Evolutionary conservation across 2,888 invertebrate species (phyloP).

Genomic region (Hydrotaea diabolus): DNA sequence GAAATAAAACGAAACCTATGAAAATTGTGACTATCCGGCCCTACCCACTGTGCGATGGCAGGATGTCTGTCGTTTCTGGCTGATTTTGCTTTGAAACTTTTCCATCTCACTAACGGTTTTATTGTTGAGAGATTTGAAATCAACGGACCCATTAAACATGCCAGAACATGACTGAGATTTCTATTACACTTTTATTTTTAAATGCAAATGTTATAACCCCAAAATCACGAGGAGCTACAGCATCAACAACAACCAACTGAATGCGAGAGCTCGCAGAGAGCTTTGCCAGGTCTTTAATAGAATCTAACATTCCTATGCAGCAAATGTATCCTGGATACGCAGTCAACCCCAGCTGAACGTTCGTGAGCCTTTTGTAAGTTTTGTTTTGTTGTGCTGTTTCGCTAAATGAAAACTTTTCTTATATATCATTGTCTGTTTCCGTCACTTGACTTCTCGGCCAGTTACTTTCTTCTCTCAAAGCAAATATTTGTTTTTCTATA

Average conservation of each 20-base stretch:
- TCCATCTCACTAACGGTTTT: conserved; percentile 37
- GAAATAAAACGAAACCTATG: no score
- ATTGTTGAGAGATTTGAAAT: conserved; percentile 63
- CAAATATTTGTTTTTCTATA: conserved; percentile 53
- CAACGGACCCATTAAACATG: conserved; percentile 67
- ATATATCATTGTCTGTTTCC: conserved; percentile 65
- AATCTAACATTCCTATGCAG: conserved; percentile 13
- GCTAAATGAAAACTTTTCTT: conserved; percentile 60
- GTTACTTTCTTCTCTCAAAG: conserved; percentile 48
- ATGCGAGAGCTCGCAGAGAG: neutral
- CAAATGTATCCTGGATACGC: neutral
- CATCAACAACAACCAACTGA: neutral
- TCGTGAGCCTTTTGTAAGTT: no score
- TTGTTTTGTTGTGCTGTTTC: conserved; percentile 23
- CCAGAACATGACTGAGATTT: conserved; percentile 58
- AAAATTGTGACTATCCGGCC: no score
- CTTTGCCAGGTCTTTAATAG: neutral
- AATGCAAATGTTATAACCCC: conserved; percentile 58
- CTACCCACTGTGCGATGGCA: no score
- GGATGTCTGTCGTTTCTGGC: conserved; percentile 16
- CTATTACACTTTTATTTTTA: conserved; percentile 53
- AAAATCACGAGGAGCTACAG: conserved; percentile 30
- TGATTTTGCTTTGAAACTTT: conserved; percentile 3
- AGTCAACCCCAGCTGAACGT: no score
- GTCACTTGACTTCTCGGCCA: conserved; percentile 61